Conservation (phyloP, 2,888 invertebrate species). For the Tenodera sinensis region DNA sequence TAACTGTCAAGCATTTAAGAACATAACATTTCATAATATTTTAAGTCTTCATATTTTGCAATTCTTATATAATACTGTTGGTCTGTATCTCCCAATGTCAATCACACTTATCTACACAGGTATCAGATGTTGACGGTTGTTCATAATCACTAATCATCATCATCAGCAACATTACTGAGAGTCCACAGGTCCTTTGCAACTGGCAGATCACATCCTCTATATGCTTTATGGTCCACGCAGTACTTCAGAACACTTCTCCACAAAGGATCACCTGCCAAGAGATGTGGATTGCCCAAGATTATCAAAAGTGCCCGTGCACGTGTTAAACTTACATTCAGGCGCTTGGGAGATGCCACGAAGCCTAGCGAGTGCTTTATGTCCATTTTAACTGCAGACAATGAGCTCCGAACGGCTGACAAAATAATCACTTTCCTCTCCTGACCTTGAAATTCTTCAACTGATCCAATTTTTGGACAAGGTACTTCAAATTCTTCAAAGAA, state of each 20-base stretch:
- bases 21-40: no score
- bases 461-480: slow-evolving; percentile 64
- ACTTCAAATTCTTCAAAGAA: slow-evolving; percentile 52
- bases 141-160: no score
- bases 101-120: no score
- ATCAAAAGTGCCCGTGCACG: slow-evolving; percentile 76
- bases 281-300: slow-evolving; percentile 78
- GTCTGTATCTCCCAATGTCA: no score
- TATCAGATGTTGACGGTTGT: no score
- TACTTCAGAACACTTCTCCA: slow-evolving; percentile 62
- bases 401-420: slow-evolving; percentile 60
- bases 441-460: slow-evolving; percentile 84
- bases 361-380: slow-evolving; percentile 55
- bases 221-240: slow-evolving; percentile 60
- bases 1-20: no score
- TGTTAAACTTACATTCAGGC: slow-evolving; percentile 87
- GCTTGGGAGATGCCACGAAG: slow-evolving; percentile 69
- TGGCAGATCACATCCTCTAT: slow-evolving; percentile 68
- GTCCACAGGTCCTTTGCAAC: not conserved
- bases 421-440: slow-evolving; percentile 72
- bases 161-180: no score
- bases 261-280: slow-evolving; percentile 60
- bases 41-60: no score
- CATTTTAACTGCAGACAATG: slow-evolving; percentile 46
- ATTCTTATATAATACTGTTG: no score